Base-by-base conservation (phyloP, 2,113 vertebrate species). In the Notarius quadriscutis region DNA sequence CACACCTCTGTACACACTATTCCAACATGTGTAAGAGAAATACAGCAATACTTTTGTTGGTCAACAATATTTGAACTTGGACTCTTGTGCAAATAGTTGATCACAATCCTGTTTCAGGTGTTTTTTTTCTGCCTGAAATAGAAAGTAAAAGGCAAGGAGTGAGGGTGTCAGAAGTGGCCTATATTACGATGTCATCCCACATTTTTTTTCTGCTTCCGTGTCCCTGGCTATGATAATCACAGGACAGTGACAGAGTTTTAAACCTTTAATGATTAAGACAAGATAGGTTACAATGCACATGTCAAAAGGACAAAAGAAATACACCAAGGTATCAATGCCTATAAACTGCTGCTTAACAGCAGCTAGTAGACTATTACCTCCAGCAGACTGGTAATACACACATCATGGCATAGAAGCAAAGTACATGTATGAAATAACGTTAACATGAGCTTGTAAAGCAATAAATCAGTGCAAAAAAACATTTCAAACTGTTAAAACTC, bases 261-360 rank as follows among this genome's bases (percentile, higher is more conserved):
- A 85, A 80, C 78, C 87, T 89, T 91, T 87, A 88, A 83, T 90
- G 48, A 83, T 65, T 18, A 67, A 55, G 74, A 63, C 77, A 82
- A 85, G 51, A 87, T 53, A 41, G 14, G 65, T 90, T 88, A 93
- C 88, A 92, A 90, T 86, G 79, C 89, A 90, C 75, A 85, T 90
- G 81, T 86, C 86, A 79, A 75, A 89, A 83, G 17, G 81, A 85
- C 75, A 86, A 82, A 85, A 65, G 81, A 83, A 84, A 87, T 30
- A 75, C 87, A 63, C 20, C 58, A 75, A 30, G 80, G 9, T 27
- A 75, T 55, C 80, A 85, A 41, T 12, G 60, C 41, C 60, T 25
- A 50, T 74, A 57, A 74, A 41, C 41, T 18, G 9, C 82, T 72
- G 75, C 80, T 79, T 75, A 48, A 72, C 81, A 90, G n/a, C 15